Base-by-base conservation (phyloP, 2,797 vertebrate species). In the Spondyliosoma cantharus region DNA sequence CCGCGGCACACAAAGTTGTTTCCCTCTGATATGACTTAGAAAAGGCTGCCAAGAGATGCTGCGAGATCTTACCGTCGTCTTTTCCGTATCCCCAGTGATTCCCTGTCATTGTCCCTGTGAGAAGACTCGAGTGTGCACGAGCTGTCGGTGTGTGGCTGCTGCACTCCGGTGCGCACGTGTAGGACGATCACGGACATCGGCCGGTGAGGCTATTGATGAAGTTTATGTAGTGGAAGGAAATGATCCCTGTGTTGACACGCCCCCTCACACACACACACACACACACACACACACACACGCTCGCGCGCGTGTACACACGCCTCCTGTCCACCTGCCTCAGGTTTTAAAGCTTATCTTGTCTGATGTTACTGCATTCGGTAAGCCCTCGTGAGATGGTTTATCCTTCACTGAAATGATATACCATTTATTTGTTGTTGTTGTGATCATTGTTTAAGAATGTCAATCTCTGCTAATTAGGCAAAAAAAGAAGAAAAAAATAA, bases 71-170 rank as follows among this genome's bases (percentile, higher is more conserved):
- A 99, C 98, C 98, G 90, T 98, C 95, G 83, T 96, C 94, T 84
- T 95, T 95, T 73, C 97, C 96, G 78, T 99, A 99, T 86, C 97
- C 97, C 98, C 98, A 99, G 75, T 82, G 93, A 63, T 96, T 93
- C 49, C 96, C 96, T 22, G 96, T 96, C 98, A 99, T 99, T 57
- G 83, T 88, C 46, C 49, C 69, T 20, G 71, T 32, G 25, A 24
- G 60, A n/a, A 53, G 79, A 78, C 56, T 68, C 25, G 8, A 25
- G 16, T 37, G 27, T 20, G 22, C 22, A 24, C 64, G 12, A 65
- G 32, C 27, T 22, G 19, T 37, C 61, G 7, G 19, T 43, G 16
- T 50, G 22, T 25, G 52, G 8, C 24, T 62, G 42, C 5, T 7
- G 67, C 73, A 37, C 77, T 27, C 63, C 7, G 63, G 5, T 42